These are phyloP conservation scores for Crotalus viridis DNA, from an alignment of 2,113 vertebrate species.

Conservation along the genomic window DNA sequence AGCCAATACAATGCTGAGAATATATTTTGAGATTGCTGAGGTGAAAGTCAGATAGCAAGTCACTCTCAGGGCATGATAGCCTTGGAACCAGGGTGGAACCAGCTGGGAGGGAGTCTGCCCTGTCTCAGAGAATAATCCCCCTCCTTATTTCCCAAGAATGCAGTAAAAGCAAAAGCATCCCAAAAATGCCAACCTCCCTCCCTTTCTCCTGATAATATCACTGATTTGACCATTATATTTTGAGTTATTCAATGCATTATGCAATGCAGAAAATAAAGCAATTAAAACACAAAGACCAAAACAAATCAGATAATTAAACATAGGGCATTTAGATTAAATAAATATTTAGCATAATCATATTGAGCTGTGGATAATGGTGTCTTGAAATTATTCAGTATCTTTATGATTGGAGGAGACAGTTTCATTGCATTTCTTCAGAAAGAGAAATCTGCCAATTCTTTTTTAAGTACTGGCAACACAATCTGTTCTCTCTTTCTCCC, in stretches of 20 bases:
- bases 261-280: not conserved
- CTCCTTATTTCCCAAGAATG: too few species aligned
- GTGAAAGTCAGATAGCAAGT: too few species aligned
- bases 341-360: not conserved
- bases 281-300: not conserved
- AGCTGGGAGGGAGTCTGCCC: too few species aligned
- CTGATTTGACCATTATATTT: not conserved
- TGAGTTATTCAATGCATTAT: not conserved
- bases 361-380: not conserved
- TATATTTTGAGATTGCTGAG: too few species aligned
- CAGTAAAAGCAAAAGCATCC: too few species aligned
- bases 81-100: too few species aligned
- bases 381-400: not conserved
- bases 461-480: not conserved
- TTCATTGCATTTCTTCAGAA: not conserved
- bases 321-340: conserved; percentile 1
- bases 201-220: not conserved
- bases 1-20: too few species aligned
- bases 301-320: not conserved
- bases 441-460: not conserved
- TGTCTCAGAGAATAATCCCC: too few species aligned
- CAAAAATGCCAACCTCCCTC: too few species aligned
- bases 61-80: too few species aligned
- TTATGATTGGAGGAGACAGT: not conserved
- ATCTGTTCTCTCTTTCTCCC: not conserved